Conservation (phyloP, 2,888 invertebrate species). For the Oxystoma pomonae region DNA sequence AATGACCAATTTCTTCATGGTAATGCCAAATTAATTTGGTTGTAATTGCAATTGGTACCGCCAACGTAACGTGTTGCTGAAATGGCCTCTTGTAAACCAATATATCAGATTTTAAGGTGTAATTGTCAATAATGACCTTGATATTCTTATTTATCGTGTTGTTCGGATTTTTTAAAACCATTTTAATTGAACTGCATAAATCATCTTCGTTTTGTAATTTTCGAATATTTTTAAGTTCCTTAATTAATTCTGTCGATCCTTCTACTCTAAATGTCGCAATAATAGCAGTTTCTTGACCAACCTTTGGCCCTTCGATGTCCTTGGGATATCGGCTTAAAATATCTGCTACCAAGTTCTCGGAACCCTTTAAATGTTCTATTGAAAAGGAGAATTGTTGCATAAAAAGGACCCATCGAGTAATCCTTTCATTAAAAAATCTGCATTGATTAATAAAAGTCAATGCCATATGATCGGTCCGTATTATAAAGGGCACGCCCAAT, state of each 20-base stretch:
- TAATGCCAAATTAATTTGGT: no score
- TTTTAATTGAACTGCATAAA: background rate
- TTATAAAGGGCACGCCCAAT: background rate
- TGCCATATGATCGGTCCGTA: background rate
- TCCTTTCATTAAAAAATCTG: slow-evolving; percentile 7
- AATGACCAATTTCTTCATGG: no score
- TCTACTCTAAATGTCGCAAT: no score
- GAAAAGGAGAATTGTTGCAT: background rate
- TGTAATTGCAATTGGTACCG: no score
- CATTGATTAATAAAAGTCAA: slow-evolving; percentile 4
- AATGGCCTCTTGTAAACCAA: no score
- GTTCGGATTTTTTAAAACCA: background rate
- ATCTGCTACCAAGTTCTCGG: background rate
- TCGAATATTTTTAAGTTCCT: background rate
- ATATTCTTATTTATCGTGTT: no score
- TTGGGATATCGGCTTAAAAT: no score
- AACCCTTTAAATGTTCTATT: background rate
- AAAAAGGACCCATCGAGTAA: background rate
- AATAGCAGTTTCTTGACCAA: no score
- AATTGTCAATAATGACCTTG: no score
- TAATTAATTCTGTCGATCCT: background rate
- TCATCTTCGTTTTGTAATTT: background rate
- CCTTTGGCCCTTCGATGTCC: no score
- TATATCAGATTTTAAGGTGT: no score
- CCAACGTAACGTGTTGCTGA: no score